Conservation (phyloP, 2,797 vertebrate genomes). For the Sorex maritimensis region DNA sequence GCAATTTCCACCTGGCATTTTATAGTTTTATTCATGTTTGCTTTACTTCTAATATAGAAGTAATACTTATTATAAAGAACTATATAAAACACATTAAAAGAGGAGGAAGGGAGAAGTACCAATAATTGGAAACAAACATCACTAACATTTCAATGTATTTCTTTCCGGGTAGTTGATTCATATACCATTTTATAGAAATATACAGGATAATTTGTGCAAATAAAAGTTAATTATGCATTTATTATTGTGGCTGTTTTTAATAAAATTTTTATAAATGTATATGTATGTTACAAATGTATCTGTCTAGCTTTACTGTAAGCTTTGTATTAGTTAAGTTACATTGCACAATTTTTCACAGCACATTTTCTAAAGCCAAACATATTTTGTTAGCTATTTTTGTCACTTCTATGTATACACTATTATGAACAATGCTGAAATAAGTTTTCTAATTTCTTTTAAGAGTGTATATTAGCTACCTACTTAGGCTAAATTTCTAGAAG, state of each 20-base stretch:
- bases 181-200: slow-evolving; percentile 12
- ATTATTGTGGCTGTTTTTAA: slow-evolving; percentile 8
- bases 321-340: slow-evolving; percentile 40
- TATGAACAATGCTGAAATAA: background rate
- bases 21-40: slow-evolving; percentile 23
- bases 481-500: background rate
- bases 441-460: slow-evolving; percentile 8
- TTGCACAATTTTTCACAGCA: background rate
- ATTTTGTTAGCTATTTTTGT: slow-evolving; percentile 27
- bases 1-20: slow-evolving; percentile 20
- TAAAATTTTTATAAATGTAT: slow-evolving; percentile 23
- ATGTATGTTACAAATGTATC: slow-evolving; percentile 9
- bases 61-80: slow-evolving; percentile 4
- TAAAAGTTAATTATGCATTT: background rate
- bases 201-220: slow-evolving; percentile 8
- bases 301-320: background rate
- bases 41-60: background rate
- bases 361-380: background rate
- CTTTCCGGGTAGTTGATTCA: background rate
- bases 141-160: slow-evolving; percentile 1
- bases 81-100: background rate
- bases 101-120: background rate
- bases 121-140: slow-evolving; percentile 12
- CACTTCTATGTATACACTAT: slow-evolving; percentile 36
- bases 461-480: background rate